Evolutionary conservation across 2,113 vertebrate species (phyloP).

Genomic region (Lampris megalopsis): DNA sequence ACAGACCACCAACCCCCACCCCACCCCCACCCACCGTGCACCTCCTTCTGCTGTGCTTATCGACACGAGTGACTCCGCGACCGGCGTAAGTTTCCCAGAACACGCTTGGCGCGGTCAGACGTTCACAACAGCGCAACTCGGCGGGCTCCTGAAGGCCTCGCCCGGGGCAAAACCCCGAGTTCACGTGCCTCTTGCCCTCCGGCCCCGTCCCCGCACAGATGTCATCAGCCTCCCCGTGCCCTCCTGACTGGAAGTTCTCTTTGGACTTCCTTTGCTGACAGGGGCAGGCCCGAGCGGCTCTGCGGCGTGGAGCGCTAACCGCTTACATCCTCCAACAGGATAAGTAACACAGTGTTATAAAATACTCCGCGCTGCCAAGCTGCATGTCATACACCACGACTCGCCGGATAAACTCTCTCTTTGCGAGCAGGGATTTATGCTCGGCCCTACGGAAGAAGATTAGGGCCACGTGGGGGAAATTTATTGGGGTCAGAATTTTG

Average conservation of each 20-base stretch:
- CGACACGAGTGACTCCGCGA: constrained; percentile 58
- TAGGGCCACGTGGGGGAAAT: too few species aligned
- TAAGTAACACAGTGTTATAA: constrained; percentile 64
- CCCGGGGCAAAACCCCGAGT: constrained; percentile 19
- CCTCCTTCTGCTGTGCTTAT: constrained; percentile 66
- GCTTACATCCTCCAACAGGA: constrained; percentile 56
- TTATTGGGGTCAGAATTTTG: too few species aligned
- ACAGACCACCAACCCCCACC: constrained; percentile 63
- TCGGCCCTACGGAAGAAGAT: background rate
- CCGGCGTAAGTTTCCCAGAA: constrained; percentile 64
- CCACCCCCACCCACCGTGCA: constrained; percentile 35
- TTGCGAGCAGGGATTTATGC: constrained; percentile 11
- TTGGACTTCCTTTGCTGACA: constrained; percentile 83
- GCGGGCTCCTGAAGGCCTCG: constrained; percentile 52
- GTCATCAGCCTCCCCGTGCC: constrained; percentile 70
- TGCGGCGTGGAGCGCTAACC: constrained; percentile 57
- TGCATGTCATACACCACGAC: constrained; percentile 20
- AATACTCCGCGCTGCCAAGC: constrained; percentile 46
- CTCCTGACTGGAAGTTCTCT: constrained; percentile 62
- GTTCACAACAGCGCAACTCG: constrained; percentile 26
- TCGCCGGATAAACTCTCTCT: constrained; percentile 32
- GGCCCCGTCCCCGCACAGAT: constrained; percentile 45
- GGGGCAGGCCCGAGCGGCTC: constrained; percentile 62
- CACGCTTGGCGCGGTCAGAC: constrained; percentile 49
- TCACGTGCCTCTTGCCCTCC: constrained; percentile 55